These are phyloP conservation scores for Spodoptera picta DNA, from an alignment of 2,888 invertebrate species.

Conservation along the genomic window DNA sequence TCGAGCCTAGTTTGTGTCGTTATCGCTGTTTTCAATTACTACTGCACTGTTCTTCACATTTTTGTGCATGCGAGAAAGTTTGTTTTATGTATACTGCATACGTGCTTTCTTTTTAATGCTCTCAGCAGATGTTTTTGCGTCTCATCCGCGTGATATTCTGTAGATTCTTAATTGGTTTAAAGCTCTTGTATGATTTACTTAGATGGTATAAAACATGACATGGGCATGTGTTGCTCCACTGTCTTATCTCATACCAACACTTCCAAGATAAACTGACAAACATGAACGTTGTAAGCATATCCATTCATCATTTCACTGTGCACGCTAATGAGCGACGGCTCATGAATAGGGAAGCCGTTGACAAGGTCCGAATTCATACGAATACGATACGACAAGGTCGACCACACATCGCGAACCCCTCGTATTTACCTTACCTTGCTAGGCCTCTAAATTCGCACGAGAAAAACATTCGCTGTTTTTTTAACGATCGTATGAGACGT, in stretches of 20 bases:
- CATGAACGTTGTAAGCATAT: conserved; percentile 1
- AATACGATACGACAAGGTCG: conserved; percentile 32
- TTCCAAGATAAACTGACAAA: conserved; percentile 13
- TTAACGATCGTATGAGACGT: neutral
- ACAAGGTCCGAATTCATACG: conserved; percentile 35
- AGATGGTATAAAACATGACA: too few species aligned
- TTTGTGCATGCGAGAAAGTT: conserved; percentile 6
- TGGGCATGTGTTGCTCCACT: too few species aligned
- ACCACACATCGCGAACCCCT: conserved; percentile 28
- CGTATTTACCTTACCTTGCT: conserved; percentile 33
- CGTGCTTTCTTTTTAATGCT: neutral
- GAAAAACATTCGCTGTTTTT: conserved; percentile 20
- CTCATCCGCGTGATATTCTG: neutral
- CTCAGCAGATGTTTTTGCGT: neutral
- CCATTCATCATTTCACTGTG: conserved; percentile 11
- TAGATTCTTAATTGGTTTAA: neutral
- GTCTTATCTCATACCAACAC: neutral
- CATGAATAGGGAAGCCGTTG: conserved; percentile 34
- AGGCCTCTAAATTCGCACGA: conserved; percentile 29
- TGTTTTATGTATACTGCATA: conserved; percentile 8
- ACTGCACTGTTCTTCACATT: conserved; percentile 23
- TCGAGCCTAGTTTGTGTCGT: conserved; percentile 20
- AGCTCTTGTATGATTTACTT: too few species aligned
- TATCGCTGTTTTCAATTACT: conserved; percentile 54
- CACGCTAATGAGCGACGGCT: conserved; percentile 1